Evolutionary conservation across 2,797 vertebrate species (phyloP).

Genomic region (Tinamus major): DNA sequence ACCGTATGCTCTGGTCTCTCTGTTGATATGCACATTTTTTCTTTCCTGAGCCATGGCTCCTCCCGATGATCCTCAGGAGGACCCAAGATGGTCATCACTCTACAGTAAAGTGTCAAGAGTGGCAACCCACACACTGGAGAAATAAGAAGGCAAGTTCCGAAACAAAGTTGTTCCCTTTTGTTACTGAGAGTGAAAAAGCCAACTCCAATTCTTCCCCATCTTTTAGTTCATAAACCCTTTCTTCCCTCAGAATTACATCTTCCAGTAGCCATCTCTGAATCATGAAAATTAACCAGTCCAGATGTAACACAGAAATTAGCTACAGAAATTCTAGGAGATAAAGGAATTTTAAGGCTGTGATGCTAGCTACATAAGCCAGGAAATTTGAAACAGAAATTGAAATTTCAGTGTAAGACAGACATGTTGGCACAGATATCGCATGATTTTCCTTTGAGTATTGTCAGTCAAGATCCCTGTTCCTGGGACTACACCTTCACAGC

Average conservation of each 20-base stretch:
- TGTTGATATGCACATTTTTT: not conserved
- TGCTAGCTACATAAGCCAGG: slow-evolving; percentile 37
- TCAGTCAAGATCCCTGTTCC: slow-evolving; percentile 61
- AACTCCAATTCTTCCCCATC: not conserved
- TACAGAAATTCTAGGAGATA: not conserved
- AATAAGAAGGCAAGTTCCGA: not conserved
- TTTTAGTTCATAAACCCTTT: not conserved
- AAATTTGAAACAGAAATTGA: slow-evolving; percentile 34
- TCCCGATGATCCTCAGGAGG: not conserved
- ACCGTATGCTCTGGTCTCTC: not conserved
- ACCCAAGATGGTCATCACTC: not conserved
- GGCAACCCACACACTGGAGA: not conserved
- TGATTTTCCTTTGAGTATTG: slow-evolving; percentile 54
- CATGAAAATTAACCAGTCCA: slow-evolving; percentile 45
- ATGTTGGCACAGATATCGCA: slow-evolving; percentile 47
- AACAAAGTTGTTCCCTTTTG: not conserved
- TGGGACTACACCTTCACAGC: slow-evolving; percentile 64
- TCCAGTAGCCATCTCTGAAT: not conserved
- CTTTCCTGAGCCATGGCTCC: not conserved
- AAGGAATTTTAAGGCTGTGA: not conserved
- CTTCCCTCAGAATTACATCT: not conserved
- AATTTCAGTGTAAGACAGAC: slow-evolving; percentile 52
- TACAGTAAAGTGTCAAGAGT: not conserved
- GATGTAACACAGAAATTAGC: slow-evolving; percentile 46
- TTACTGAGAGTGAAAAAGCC: not conserved